These are phyloP conservation scores for Chiridota heheva DNA, from an alignment of 35 echinoderm and acorn worm genomes.

Conservation along the genomic window DNA sequence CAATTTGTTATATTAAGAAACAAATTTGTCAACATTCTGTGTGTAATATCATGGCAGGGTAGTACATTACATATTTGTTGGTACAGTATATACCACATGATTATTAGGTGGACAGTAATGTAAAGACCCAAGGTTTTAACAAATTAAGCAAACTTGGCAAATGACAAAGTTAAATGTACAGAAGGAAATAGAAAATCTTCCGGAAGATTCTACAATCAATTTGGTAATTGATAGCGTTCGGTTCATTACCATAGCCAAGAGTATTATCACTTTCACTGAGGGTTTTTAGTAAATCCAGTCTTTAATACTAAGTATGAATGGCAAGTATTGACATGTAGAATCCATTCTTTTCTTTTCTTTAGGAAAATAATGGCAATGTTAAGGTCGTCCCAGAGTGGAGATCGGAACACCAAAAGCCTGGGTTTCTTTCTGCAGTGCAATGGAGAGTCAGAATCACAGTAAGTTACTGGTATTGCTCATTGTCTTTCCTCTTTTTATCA, in stretches of 20 bases:
- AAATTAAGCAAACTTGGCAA: no score
- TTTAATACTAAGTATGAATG: neutral
- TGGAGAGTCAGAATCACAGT: constrained; percentile 97
- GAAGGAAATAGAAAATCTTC: no score
- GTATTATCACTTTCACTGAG: neutral
- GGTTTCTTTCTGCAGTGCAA: constrained; percentile 98
- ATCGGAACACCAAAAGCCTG: constrained; percentile 72
- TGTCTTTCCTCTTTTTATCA: neutral
- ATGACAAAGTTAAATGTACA: no score
- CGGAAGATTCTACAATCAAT: no score
- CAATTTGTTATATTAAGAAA: no score
- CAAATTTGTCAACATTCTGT: no score
- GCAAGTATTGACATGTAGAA: neutral
- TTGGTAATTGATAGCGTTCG: neutral
- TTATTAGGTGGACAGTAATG: no score
- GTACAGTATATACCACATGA: no score
- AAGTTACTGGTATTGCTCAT: constrained; percentile 49
- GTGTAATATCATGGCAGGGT: no score
- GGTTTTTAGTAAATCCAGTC: neutral
- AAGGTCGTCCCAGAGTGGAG: constrained; percentile 72
- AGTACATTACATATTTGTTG: no score
- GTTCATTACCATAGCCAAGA: neutral
- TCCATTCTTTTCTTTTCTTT: neutral
- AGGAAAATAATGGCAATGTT: constrained; percentile 99
- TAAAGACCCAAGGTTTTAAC: no score